A percentile compares a stretch with the other conserved stretches of the same genome.
Conservation (phyloP, 2,888 invertebrate species). For the Dascillus cervinus region DNA sequence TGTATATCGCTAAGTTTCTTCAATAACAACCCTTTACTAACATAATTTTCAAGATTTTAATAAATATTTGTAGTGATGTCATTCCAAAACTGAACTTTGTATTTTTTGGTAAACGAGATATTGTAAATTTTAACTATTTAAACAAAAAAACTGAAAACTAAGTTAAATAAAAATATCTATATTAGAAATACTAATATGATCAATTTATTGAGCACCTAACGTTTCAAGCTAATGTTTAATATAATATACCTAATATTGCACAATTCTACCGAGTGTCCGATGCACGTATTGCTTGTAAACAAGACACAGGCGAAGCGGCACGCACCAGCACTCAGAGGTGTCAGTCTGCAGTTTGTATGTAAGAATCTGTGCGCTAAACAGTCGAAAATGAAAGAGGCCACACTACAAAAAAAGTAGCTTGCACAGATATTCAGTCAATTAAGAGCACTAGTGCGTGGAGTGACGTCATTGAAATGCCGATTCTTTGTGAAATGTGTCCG, state of each 20-base stretch:
- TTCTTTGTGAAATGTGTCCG: constrained; percentile 70
- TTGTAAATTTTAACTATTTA: not conserved
- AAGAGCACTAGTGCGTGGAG: constrained; percentile 58
- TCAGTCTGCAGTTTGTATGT: constrained; percentile 15
- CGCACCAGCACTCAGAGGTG: constrained; percentile 23
- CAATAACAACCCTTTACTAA: too few relatives aligned
- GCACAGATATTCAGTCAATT: constrained; percentile 15
- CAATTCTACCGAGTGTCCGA: constrained; percentile 41
- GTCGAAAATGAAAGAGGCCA: too few relatives aligned
- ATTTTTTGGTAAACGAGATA: too few relatives aligned
- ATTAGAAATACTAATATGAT: constrained; percentile 7
- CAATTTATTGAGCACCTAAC: constrained; percentile 45
- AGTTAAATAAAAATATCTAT: not conserved
- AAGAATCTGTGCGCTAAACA: constrained; percentile 14
- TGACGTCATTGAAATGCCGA: constrained; percentile 63
- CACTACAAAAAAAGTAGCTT: constrained; percentile 13
- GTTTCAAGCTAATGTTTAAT: constrained; percentile 44
- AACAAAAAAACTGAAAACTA: not conserved
- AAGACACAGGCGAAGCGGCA: constrained; percentile 21
- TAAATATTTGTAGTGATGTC: too few relatives aligned
- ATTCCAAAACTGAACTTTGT: too few relatives aligned
- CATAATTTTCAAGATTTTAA: too few relatives aligned
- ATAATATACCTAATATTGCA: constrained; percentile 44
- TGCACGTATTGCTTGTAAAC: constrained; percentile 33
- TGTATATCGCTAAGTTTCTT: too few relatives aligned